These are phyloP conservation scores for Drosophila sechellia DNA, from an alignment of 1,140 invertebrate species.

Conservation along the genomic window DNA sequence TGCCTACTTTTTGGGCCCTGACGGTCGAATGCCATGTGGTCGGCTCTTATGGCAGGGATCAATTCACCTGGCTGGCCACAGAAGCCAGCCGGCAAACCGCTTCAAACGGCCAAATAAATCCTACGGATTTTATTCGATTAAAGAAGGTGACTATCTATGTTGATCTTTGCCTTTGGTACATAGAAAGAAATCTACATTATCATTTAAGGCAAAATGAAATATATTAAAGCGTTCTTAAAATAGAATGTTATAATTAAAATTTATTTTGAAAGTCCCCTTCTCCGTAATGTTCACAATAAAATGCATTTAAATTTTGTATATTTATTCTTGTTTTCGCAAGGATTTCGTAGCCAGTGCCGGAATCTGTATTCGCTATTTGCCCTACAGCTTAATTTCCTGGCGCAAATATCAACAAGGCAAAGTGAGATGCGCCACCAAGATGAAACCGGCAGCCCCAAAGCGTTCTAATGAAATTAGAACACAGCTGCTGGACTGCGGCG, in stretches of 20 bases:
- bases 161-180: background rate
- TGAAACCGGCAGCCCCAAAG: slow-evolving; percentile 41
- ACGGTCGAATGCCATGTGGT: background rate
- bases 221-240: background rate
- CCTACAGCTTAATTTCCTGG: slow-evolving; percentile 73
- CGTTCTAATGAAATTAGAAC: slow-evolving; percentile 75
- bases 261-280: background rate
- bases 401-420: slow-evolving; percentile 72
- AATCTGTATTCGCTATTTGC: slow-evolving; percentile 40
- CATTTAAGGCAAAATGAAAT: background rate
- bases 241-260: background rate
- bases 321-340: slow-evolving; percentile 14
- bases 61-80: slow-evolving; percentile 18
- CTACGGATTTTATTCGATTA: slow-evolving; percentile 9
- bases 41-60: slow-evolving; percentile 30
- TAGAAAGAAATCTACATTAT: background rate
- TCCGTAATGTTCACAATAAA: background rate
- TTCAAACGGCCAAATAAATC: slow-evolving; percentile 15
- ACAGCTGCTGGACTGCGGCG: slow-evolving; percentile 2
- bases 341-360: background rate
- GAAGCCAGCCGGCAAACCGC: slow-evolving; percentile 1
- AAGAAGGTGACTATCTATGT: slow-evolving; percentile 1
- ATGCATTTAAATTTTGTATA: background rate
- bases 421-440: slow-evolving; percentile 43
- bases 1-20: slow-evolving; percentile 21